Base-by-base conservation (phyloP, 1,140 invertebrate species). In the Pinna nobilis region DNA sequence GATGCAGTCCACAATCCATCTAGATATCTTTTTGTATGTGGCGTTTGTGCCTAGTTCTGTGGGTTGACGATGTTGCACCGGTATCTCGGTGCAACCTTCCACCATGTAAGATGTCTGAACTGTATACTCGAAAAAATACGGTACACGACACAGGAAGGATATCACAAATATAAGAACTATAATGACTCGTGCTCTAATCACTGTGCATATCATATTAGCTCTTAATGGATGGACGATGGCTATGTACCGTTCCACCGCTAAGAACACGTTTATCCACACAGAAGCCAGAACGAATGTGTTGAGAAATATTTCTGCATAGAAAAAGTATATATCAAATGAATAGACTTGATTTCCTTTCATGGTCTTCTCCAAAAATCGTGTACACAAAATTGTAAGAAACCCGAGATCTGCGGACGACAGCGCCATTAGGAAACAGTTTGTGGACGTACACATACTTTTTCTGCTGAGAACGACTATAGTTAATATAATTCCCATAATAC, bases 191-290 rank as follows among this genome's bases (percentile, higher is more conserved):
- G 90, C 89, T 5, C 90, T 76, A 3, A 84, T 83, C 79, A 93
- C 92, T 4, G 92, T 93, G 81, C 92, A 93, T 59, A 93, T 89
- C 49, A 92, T 90, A 87, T 92, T 92, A 30, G 93, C 92, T 53
- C 59, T 51, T 1, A 77, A 51, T 35, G 93, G 93, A 88, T 94
- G 92, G 75, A 93, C 93, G 33, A 94, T 93, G 44, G 93, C 93
- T 64, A 94, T 93, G 89, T 94, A 94, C 61, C 93, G 88, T 87
- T 94, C 93, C 60, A 94, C 90, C 7, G 93, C 94, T 80, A 94
- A 93, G 35, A 93, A 92, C 2, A 94, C 93, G 39, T 92, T 94
- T 65, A 94, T 87, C 93, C 93, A 94, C 13, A 74, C 68, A 0
- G 74, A 94, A 35, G 92, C 91, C 20, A 74, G 33, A 3, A 74